Conservation (phyloP, 2,113 vertebrate species). For the Microtus richardsoni region DNA sequence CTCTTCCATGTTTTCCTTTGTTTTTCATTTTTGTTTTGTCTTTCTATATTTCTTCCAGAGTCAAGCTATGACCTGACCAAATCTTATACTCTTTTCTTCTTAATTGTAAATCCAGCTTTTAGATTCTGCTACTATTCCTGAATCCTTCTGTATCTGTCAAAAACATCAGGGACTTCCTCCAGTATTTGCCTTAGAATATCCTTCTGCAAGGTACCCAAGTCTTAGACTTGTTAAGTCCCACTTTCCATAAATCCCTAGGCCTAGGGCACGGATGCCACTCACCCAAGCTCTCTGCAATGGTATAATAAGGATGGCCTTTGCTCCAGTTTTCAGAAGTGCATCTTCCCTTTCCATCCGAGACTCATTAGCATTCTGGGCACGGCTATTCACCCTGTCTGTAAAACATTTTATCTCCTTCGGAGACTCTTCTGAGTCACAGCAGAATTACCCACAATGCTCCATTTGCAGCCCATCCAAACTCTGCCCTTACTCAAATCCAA, state of each 20-base stretch:
- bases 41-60: background rate
- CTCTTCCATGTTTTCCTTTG: no score
- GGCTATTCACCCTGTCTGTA: background rate
- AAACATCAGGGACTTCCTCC: background rate
- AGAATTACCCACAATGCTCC: background rate
- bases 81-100: background rate
- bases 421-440: background rate
- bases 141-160: background rate
- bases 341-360: background rate
- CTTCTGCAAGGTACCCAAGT: background rate
- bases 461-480: background rate
- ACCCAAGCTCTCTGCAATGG: background rate
- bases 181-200: background rate
- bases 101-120: background rate
- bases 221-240: background rate
- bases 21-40: background rate
- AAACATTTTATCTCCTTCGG: background rate
- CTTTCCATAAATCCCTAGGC: background rate
- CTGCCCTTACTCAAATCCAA: background rate
- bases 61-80: background rate
- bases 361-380: constrained; percentile 18
- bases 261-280: background rate
- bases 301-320: constrained; percentile 25
- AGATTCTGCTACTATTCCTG: background rate
- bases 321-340: background rate